A percentile compares a stretch with the other conserved stretches of the same genome.
These are phyloP conservation scores for Drosophila prolongata DNA, from an alignment of 2,888 invertebrate genomes.

Conservation along the genomic window DNA sequence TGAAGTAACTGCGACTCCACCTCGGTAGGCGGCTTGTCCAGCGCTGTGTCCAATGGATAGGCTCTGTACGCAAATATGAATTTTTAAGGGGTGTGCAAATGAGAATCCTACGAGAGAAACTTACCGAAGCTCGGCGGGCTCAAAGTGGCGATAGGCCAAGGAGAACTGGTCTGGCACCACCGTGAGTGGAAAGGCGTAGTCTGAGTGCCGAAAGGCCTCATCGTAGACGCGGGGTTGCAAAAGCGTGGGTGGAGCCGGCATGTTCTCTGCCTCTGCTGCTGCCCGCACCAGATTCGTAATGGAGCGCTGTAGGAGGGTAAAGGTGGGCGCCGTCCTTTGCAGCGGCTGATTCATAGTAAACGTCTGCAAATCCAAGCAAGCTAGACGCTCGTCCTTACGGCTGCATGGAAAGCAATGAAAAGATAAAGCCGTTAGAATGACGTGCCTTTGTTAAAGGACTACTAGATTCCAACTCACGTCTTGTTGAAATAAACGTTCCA, in stretches of 20 bases:
- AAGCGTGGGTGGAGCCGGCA: constrained; percentile 68
- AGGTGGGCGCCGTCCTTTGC: constrained; percentile 85
- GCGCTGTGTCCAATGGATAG: constrained; percentile 95
- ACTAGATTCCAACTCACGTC: constrained; percentile 77
- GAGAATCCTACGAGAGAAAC: constrained; percentile 21
- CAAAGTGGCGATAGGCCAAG: constrained; percentile 92
- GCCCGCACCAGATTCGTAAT: constrained; percentile 59
- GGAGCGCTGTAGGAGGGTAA: constrained; percentile 76
- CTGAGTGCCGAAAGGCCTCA: constrained; percentile 67
- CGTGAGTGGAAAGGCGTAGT: constrained; percentile 93
- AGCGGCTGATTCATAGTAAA: constrained; percentile 92
- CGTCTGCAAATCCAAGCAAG: constrained; percentile 96
- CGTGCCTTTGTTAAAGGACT: background rate
- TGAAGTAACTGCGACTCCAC: constrained; percentile 12
- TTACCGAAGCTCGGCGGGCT: constrained; percentile 91
- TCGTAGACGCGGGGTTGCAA: constrained; percentile 56
- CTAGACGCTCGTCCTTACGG: constrained; percentile 90
- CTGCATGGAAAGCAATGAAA: constrained; percentile 42
- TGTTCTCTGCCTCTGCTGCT: constrained; percentile 65
- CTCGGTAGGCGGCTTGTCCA: constrained; percentile 81
- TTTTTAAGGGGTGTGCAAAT: background rate
- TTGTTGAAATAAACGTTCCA: constrained; percentile 96
- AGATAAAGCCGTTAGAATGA: background rate
- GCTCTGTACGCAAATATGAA: constrained; percentile 86
- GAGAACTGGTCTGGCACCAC: constrained; percentile 98